phyloP scores from a whole-genome alignment of 2,888 invertebrate species.

The Chrysina gloriosa region DNA sequence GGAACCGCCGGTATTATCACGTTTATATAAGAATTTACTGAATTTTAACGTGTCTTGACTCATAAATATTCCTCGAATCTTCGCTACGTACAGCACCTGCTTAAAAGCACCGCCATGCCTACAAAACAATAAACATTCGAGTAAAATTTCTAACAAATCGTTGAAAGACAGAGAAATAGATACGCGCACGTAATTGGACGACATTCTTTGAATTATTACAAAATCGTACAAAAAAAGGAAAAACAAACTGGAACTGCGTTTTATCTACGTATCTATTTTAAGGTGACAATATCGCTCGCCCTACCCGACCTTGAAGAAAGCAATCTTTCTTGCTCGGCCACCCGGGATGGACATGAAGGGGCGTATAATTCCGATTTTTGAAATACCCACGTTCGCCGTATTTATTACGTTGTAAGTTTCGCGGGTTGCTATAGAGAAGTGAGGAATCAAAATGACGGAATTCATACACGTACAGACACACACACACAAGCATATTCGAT shows the following conservation, averaged over 20 bases:
- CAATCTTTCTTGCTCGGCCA: not conserved
- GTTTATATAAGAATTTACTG: not conserved
- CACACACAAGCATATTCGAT: not conserved
- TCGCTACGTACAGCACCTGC: conserved; percentile 7
- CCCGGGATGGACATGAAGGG: too few relatives aligned
- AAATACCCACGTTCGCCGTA: not conserved
- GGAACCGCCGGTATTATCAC: not conserved
- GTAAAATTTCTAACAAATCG: not conserved
- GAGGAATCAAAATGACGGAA: not conserved
- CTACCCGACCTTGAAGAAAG: not conserved
- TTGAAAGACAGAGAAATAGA: not conserved
- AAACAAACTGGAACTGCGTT: too few relatives aligned
- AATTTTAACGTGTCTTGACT: conserved; percentile 9
- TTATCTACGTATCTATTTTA: not conserved
- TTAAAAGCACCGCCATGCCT: not conserved
- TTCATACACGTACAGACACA: not conserved
- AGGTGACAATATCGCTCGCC: not conserved
- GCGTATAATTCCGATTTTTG: too few relatives aligned
- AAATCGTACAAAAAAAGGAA: not conserved
- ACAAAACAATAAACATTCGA: not conserved
- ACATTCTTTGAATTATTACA: not conserved
- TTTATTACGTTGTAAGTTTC: not conserved
- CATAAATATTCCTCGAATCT: conserved; percentile 11
- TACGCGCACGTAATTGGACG: not conserved
- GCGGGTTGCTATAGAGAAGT: not conserved